Conservation (phyloP, 1,140 invertebrate genomes). For the Mactra quadrangularis region DNA sequence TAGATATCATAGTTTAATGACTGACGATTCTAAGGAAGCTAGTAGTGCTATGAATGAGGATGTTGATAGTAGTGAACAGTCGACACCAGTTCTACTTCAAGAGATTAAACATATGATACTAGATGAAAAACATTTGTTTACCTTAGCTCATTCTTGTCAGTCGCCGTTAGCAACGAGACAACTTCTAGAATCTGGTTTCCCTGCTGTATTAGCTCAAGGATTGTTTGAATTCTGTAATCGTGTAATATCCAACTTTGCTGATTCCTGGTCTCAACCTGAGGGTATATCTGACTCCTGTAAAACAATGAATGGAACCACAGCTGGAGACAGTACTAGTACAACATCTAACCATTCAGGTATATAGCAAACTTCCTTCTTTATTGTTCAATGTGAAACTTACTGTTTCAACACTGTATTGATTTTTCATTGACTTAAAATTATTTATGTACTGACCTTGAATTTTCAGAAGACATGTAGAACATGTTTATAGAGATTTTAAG, state of each 20-base stretch:
- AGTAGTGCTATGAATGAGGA: slow-evolving; percentile 54
- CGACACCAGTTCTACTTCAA: slow-evolving; percentile 63
- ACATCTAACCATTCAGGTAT: slow-evolving; percentile 41
- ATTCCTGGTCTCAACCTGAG: slow-evolving; percentile 67
- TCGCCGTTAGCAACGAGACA: slow-evolving; percentile 90
- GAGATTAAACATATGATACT: slow-evolving; percentile 77
- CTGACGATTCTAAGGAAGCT: slow-evolving; percentile 79
- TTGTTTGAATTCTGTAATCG: slow-evolving; percentile 81
- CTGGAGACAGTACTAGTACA: slow-evolving; percentile 6
- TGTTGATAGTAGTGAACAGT: slow-evolving; percentile 21
- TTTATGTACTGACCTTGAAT: no score
- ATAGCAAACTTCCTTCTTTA: background rate
- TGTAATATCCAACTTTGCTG: slow-evolving; percentile 73
- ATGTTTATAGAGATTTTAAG: no score
- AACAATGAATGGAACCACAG: slow-evolving; percentile 63
- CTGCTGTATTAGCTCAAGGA: slow-evolving; percentile 86
- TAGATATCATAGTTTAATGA: slow-evolving; percentile 70
- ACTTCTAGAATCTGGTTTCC: slow-evolving; percentile 90
- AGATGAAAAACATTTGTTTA: slow-evolving; percentile 88
- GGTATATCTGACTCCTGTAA: slow-evolving; percentile 72
- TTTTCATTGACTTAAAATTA: no score
- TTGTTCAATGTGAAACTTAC: no score
- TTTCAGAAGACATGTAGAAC: no score
- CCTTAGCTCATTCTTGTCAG: slow-evolving; percentile 90
- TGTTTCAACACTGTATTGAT: no score